These are phyloP conservation scores for Campopleginae sp. DNA, from an alignment of 2,888 invertebrate genomes.

Conservation along the genomic window DNA sequence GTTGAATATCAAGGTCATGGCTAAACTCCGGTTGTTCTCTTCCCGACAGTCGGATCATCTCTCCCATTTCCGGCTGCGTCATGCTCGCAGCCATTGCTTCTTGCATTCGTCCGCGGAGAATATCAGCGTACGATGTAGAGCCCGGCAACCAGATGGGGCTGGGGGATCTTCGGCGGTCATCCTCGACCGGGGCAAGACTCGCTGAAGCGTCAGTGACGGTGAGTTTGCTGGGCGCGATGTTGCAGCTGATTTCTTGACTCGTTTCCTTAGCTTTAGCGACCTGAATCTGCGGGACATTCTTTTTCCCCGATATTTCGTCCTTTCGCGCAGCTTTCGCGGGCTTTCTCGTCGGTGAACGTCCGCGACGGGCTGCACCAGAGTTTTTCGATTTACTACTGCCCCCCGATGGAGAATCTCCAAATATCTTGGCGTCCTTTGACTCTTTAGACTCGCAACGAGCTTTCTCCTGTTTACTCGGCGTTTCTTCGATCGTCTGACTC, in stretches of 20 bases:
- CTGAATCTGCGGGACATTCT: slow-evolving; percentile 67
- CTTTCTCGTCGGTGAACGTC: slow-evolving; percentile 85
- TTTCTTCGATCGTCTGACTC: slow-evolving; percentile 44
- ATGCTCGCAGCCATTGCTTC: slow-evolving; percentile 74
- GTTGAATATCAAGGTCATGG: background rate
- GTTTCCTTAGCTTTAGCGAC: slow-evolving; percentile 58
- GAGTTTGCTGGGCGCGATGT: slow-evolving; percentile 30
- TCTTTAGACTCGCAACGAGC: slow-evolving; percentile 29
- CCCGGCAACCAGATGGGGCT: slow-evolving; percentile 91
- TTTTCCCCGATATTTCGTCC: slow-evolving; percentile 58
- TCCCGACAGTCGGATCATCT: slow-evolving; percentile 69
- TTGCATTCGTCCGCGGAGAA: slow-evolving; percentile 87
- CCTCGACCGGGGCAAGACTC: slow-evolving; percentile 75
- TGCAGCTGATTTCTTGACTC: slow-evolving; percentile 44
- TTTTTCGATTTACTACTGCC: slow-evolving; percentile 70
- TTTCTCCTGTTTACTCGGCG: background rate
- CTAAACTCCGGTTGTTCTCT: slow-evolving; percentile 33
- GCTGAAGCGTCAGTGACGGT: slow-evolving; percentile 51
- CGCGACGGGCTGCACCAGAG: slow-evolving; percentile 82
- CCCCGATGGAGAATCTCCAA: slow-evolving; percentile 38
- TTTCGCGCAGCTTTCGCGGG: slow-evolving; percentile 36
- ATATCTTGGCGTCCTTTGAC: slow-evolving; percentile 34
- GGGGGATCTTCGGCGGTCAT: slow-evolving; percentile 86
- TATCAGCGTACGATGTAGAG: slow-evolving; percentile 92
- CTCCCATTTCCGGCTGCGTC: slow-evolving; percentile 69